Percentiles rank a stretch among this genome's conserved stretches.
These are phyloP conservation scores for Theropithecus gelada DNA, from an alignment of 2,113 vertebrate species.

Conservation along the genomic window DNA sequence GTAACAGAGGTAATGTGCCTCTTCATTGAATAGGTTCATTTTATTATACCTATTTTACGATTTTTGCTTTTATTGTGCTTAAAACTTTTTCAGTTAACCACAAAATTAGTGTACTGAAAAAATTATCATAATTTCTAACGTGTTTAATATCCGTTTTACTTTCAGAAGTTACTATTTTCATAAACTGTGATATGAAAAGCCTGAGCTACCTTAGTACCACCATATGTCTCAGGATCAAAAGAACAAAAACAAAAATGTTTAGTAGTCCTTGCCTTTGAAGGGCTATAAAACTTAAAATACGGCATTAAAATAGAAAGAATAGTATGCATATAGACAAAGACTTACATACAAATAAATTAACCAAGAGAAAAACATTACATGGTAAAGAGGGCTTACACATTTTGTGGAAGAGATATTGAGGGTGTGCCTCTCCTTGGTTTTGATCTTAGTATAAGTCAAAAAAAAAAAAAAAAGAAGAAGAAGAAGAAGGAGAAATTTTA, in stretches of 20 bases:
- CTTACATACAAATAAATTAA: not conserved
- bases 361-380: not conserved
- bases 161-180: not conserved
- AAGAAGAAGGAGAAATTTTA: not conserved
- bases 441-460: not conserved
- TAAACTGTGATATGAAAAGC: not conserved
- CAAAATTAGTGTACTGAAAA: not conserved
- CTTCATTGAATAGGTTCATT: not conserved
- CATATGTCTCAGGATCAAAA: not conserved
- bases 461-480: not conserved
- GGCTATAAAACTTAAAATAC: not conserved
- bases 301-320: not conserved
- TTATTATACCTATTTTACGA: slow-evolving; percentile 36
- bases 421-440: not conserved
- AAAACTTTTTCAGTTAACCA: not conserved
- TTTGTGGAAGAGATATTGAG: not conserved
- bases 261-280: not conserved
- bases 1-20: not conserved
- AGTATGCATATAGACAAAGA: not conserved
- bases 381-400: not conserved
- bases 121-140: not conserved
- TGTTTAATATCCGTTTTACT: not conserved
- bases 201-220: not conserved
- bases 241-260: not conserved
- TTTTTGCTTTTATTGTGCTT: slow-evolving; percentile 32